phyloP scores from a whole-genome alignment of 2,113 vertebrate species.

The Hemichromis elongatus region DNA sequence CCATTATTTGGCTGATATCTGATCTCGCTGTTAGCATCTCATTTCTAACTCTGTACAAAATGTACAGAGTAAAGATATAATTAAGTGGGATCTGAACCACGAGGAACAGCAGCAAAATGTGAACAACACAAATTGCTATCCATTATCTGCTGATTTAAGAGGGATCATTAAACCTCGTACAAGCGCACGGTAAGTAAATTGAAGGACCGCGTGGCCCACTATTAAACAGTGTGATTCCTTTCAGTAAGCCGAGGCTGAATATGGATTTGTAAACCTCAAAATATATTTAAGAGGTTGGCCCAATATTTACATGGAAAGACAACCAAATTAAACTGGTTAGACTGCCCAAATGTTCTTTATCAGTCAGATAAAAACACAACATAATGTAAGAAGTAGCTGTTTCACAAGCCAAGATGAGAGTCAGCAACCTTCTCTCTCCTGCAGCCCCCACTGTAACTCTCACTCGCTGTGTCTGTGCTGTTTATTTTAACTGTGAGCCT shows the following conservation, averaged over 20 bases:
- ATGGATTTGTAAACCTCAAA: neutral
- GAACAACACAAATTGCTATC: neutral
- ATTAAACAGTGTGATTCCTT: constrained; percentile 12
- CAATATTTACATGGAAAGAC: constrained; percentile 11
- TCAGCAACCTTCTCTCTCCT: neutral
- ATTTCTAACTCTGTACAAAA: neutral
- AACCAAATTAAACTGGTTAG: neutral
- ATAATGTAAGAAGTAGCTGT: neutral
- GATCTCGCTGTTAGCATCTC: neutral
- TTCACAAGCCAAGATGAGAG: constrained; percentile 15
- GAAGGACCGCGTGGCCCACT: neutral
- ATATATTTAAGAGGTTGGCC: neutral
- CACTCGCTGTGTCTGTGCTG: constrained; percentile 1
- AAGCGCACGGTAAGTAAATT: neutral
- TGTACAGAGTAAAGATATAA: neutral
- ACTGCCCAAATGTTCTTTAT: neutral
- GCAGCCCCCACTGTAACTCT: neutral
- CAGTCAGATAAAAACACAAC: neutral
- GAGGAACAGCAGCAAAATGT: constrained; percentile 4
- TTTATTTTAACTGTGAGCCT: constrained; percentile 36
- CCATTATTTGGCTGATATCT: neutral
- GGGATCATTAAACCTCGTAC: constrained; percentile 6
- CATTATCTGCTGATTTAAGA: constrained; percentile 1
- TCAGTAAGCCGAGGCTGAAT: constrained; percentile 1
- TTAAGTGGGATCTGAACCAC: neutral